Base-by-base conservation (phyloP, 2,797 vertebrate genomes). In the Sebastes baramenuke region DNA sequence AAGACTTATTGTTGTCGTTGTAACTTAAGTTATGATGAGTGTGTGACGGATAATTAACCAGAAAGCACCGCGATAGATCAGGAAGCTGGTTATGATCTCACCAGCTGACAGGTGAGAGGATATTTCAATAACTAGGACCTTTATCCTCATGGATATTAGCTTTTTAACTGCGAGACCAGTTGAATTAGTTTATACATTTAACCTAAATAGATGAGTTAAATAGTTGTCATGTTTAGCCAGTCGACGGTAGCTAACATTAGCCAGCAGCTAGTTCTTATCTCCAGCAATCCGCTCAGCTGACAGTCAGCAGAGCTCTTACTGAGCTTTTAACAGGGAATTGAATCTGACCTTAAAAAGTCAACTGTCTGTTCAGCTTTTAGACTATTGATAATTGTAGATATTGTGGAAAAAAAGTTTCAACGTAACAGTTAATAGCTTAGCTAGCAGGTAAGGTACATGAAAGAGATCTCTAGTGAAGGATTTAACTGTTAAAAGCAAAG, bases 271-370 rank as follows among this genome's bases (percentile, higher is more conserved):
- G 32, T 42, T 67, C 66, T 87, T 73, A 71, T 72, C 56, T 61
- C 62, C 20, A 64, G 11, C 22, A 64, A 16, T 64, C 55, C 76
- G 3, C 74, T 91, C 89, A 92, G 88, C 84, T 92, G 90, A 92
- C 82, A 29, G 82, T 90, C 90, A 88, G 55, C 80, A 36, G 56
- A 55, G 52, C 34, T 79, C 10, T 18, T 4, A 2, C 3, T 32
- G 4, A 29, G 22, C 14, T 58, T 24, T 61, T 12, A 22, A 20
- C 22, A 5, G 11, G 46, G 18, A 7, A 49, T 49, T 20, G 2
- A 18, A 49, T 49, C 13, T 20, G 46, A 49, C 7, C 1, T 24
- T 61, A 12, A 27, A 22, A 27, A 5, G 11, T 61, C 3, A 30
- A 10, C 18, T 22, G 20, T 22, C 18, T 22, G 20, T 22, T 54